These are phyloP conservation scores for Caenorhabditis tropicalis DNA, from an alignment of 1,140 invertebrate genomes.

Conservation along the genomic window DNA sequence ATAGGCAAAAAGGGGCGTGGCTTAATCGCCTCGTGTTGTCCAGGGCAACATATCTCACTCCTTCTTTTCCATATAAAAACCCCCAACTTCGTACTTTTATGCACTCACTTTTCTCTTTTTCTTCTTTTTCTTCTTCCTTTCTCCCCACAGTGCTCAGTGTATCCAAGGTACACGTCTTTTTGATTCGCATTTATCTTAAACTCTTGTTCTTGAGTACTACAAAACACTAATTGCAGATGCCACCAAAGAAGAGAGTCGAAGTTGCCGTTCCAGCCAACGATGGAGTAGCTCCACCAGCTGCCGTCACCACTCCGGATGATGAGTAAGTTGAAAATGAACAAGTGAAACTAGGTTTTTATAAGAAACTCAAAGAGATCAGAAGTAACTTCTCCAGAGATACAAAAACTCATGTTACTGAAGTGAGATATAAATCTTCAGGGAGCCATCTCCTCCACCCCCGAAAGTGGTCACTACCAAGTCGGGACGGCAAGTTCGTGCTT, in stretches of 20 bases:
- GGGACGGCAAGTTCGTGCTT: neutral
- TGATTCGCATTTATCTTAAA: too few relatives aligned
- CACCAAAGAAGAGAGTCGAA: neutral
- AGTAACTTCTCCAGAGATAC: too few relatives aligned
- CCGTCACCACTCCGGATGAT: neutral
- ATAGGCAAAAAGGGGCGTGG: too few relatives aligned
- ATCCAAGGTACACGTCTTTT: too few relatives aligned
- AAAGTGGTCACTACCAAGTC: neutral
- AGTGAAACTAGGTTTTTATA: too few relatives aligned
- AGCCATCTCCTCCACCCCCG: neutral
- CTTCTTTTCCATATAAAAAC: too few relatives aligned
- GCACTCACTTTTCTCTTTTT: neutral
- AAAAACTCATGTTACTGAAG: too few relatives aligned
- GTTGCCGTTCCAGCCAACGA: neutral
- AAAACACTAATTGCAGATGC: neutral
- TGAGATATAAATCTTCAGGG: neutral
- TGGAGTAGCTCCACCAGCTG: neutral
- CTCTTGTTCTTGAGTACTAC: too few relatives aligned
- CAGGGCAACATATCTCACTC: neutral
- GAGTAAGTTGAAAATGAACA: too few relatives aligned
- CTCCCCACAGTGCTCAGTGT: neutral
- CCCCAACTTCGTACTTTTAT: neutral
- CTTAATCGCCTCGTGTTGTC: neutral
- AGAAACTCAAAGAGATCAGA: too few relatives aligned
- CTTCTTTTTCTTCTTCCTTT: neutral